Base-by-base conservation (phyloP, 1,140 invertebrate species). In the Trichonephila inaurata region DNA sequence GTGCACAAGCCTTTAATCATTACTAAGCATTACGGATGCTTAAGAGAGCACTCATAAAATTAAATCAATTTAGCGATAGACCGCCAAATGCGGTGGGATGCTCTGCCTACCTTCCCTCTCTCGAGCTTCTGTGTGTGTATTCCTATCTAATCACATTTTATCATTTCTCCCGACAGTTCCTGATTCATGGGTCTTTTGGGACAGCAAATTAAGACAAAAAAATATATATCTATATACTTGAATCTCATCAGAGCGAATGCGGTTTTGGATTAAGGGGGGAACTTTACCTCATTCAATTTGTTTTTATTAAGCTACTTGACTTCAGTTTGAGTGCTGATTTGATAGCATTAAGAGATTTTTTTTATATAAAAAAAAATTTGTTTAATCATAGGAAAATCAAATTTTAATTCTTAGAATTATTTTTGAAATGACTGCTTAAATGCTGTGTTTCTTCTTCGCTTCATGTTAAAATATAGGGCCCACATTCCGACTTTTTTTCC, bases 111-210 rank as follows among this genome's bases (percentile, higher is more conserved):
- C 2, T 77, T 28, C 72, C 28, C 24, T 72, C 87, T 58, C 44
- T 40, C 14, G 62, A 89, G 69, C 40, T 89, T 89, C 66, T 72
- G 62, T n/a, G n/a, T n/a, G n/a, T n/a, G n/a, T 72, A 24, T 89
- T 33, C 66, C 62, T 40, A 61, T 58, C 62, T 89, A 89, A 89
- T 89, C 60, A 89, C 87, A 89, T 89, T 89, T 89, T 89, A 89
- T 89, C 87, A 89, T 89, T 89, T 69, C 40, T 89, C 66, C 61
- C 69, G 87, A 89, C 87, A 89, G 66, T 72, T 44, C 18, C 66
- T 89, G 87, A 89, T 89, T 89, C 87, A 89, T 89, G 87, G n/a
- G 87, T 89, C 87, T 62, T 72, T 58, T 89, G 87, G 87, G 87
- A 69, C 51, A 12, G 24, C 64, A 89, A 89, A 89, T 89, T 89